A percentile compares a stretch with the other conserved stretches of the same genome.
These are phyloP conservation scores for Acanthornis magna DNA, from an alignment of 2,797 vertebrate genomes.

Conservation along the genomic window DNA sequence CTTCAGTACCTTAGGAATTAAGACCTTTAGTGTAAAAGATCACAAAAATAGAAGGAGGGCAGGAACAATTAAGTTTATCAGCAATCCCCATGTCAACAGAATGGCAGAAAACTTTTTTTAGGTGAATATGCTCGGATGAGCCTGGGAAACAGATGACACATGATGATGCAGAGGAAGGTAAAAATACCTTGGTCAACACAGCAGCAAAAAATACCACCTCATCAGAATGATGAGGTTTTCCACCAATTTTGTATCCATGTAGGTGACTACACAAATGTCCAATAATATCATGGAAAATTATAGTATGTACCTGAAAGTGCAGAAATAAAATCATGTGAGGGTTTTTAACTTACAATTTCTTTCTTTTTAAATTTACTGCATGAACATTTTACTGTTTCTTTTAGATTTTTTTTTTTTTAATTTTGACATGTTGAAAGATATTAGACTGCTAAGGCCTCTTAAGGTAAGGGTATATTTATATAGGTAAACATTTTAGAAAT, in stretches of 20 bases:
- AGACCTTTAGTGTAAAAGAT: not conserved
- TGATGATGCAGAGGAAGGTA: not conserved
- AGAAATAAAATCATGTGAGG: not conserved
- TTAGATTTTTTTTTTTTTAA: not conserved
- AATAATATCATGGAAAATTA: not conserved
- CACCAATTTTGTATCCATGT: not conserved
- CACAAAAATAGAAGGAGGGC: not conserved
- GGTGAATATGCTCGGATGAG: conserved; percentile 31
- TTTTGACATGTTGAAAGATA: not conserved
- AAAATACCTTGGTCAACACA: conserved; percentile 31
- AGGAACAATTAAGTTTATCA: not conserved
- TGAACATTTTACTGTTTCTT: not conserved
- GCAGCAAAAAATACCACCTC: not conserved
- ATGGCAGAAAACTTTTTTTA: not conserved
- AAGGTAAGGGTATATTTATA: not conserved
- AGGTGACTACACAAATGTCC: not conserved
- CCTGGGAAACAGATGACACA: not conserved
- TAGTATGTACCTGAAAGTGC: not conserved
- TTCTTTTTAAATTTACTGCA: not conserved
- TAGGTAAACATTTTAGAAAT: not conserved
- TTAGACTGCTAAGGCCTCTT: not conserved
- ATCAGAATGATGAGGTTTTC: conserved; percentile 3
- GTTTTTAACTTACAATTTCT: not conserved
- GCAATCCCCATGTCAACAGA: not conserved
- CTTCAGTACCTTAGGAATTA: conserved; percentile 1